Base-by-base conservation (phyloP, 2,888 invertebrate species). In the Tridacna crocea region DNA sequence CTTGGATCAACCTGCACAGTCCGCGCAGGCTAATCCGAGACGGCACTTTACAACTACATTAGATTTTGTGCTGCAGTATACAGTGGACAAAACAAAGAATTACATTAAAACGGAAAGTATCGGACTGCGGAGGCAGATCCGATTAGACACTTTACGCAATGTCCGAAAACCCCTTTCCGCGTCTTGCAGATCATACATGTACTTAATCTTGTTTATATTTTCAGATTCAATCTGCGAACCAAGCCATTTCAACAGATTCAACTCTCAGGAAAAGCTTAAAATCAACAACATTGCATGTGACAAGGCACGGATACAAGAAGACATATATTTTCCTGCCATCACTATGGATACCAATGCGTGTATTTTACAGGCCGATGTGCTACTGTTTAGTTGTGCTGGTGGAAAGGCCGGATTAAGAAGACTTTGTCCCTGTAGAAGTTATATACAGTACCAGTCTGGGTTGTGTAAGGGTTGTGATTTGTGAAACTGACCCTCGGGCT, bases 201-300 rank as follows among this genome's bases (percentile, higher is more conserved):
- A 19, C 17, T 4, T n/a, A 55, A 17, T 19, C 17, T 19, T n/a
- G 19, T 4, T 19, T 55, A 3, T 3, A 22, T 60, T 60, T 11
- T 60, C 24, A 60, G 60, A 60, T 60, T 19, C n/a, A 24, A 60
- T 60, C n/a, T 60, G 60, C 60, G 60, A 60, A n/a, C 60, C 60
- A 0, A 60, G 60, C 24, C 60, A 60, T 60, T 60, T 60, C 24
- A 15, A 60, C 60, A n/a, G 60, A 12, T 15, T 24, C 60, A 60
- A 60, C n/a, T 2, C n/a, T 24, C n/a, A 10, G 6, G n/a, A n/a
- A n/a, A n/a, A 22, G 2, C 24, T 22, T n/a, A n/a, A 60, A n/a
- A 60, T 24, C n/a, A 10, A 60, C 60, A 24, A 24, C 24, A 11
- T 60, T 60, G 60, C 15, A 2, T 60, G 60, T 60, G 15, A n/a